phyloP scores from a whole-genome alignment of 2,888 invertebrate genomes.

The Andrena marginata region DNA sequence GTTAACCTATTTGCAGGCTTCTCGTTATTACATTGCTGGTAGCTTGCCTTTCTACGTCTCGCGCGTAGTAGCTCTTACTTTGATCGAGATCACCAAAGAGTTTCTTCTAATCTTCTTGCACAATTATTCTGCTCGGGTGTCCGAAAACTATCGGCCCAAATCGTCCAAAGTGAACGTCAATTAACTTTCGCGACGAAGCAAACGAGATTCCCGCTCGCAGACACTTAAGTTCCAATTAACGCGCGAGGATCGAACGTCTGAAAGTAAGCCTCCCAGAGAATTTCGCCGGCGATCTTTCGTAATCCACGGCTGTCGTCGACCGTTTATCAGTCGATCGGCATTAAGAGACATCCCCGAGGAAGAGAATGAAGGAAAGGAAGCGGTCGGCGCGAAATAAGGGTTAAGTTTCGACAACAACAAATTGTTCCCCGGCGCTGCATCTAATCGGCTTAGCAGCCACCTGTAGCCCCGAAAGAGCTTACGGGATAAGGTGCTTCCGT shows the following conservation, averaged over 20 bases:
- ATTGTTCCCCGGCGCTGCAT: conserved; percentile 75
- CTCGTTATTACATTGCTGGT: conserved; percentile 2
- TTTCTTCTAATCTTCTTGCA: not conserved
- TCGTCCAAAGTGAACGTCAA: not conserved
- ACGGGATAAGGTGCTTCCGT: conserved; percentile 50
- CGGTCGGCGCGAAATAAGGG: conserved; percentile 72
- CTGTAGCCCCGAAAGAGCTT: conserved; percentile 70
- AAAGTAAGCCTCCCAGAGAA: conserved; percentile 2
- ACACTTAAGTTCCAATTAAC: not conserved
- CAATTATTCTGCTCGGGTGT: too few species aligned
- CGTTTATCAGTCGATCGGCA: conserved; percentile 40
- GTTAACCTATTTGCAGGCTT: conserved; percentile 41
- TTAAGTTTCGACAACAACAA: conserved; percentile 78
- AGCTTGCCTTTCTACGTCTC: too few species aligned
- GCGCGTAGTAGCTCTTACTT: too few species aligned
- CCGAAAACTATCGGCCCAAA: too few species aligned
- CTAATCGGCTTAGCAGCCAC: conserved; percentile 80
- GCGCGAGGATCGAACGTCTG: conserved; percentile 10
- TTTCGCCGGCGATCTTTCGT: not conserved
- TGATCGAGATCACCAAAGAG: not conserved
- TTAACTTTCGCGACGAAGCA: conserved; percentile 1
- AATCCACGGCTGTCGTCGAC: conserved; percentile 36
- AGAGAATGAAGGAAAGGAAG: conserved; percentile 24
- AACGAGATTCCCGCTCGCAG: not conserved
- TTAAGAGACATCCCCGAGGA: conserved; percentile 22